These are phyloP conservation scores for Pseudocheirus occidentalis DNA, from an alignment of 2,797 vertebrate species.

Conservation along the genomic window DNA sequence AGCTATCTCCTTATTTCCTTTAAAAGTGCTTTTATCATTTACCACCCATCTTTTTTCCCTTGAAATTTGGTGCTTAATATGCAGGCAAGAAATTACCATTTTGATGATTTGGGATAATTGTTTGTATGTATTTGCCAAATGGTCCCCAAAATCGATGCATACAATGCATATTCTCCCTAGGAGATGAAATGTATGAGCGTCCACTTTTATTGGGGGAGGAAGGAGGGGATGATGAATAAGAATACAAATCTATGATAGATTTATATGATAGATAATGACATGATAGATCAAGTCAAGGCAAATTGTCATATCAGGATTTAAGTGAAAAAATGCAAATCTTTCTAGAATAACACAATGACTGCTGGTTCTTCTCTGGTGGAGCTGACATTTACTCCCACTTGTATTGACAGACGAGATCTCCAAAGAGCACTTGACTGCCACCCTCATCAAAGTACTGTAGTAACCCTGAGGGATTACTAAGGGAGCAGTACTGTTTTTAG, in stretches of 20 bases:
- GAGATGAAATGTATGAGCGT: neutral
- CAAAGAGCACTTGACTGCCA: neutral
- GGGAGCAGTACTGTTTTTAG: neutral
- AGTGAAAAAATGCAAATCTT: neutral
- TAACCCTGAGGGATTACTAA: neutral
- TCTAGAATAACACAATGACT: neutral
- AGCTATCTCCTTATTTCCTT: constrained; percentile 34
- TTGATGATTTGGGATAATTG: constrained; percentile 20
- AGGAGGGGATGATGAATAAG: neutral
- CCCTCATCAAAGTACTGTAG: neutral
- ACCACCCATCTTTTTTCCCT: constrained; percentile 8
- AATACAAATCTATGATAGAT: neutral
- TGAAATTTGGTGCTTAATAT: constrained; percentile 24
- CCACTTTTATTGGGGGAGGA: neutral
- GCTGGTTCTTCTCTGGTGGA: neutral
- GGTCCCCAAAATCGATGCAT: constrained; percentile 13
- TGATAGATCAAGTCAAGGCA: too few species aligned
- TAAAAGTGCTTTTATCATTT: constrained; percentile 44
- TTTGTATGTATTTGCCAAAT: neutral
- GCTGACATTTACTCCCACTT: neutral
- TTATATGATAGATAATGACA: too few species aligned
- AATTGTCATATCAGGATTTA: constrained; percentile 23
- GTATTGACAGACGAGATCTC: neutral
- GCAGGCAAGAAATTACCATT: constrained; percentile 5
- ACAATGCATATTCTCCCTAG: neutral